Base-by-base conservation (phyloP, 1,140 invertebrate species). In the Eumaeus atala region DNA sequence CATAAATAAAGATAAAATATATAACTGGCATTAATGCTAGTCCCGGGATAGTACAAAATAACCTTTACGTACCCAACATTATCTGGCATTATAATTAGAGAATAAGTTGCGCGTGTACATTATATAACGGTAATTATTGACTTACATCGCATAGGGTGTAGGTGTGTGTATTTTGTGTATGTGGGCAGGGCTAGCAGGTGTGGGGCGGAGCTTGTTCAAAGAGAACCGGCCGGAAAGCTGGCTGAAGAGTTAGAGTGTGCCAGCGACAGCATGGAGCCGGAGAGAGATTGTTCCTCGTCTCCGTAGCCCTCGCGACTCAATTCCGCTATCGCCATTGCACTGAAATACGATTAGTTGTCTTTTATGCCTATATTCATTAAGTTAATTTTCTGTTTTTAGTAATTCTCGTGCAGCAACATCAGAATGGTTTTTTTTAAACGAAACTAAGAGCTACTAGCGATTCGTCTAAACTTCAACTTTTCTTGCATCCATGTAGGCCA, bases 221-320 rank as follows among this genome's bases (percentile, higher is more conserved):
- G 92, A 87, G 93, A 94, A 84, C 93, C 93, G 77, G 93, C 93
- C 73, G 93, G 93, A 87, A 95, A 95, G 86, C 93, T 94, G 72
- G 93, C 94, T 62, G 94, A 96, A 88, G 95, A 96, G 91, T 96
- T 96, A 90, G 95, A 96, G 89, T 96, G 95, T 62, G 95, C 95
- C 81, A 98, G 90, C 88, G 95, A 97, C 73, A 98, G 91, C 93
- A 97, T 95, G 62, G 95, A 97, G 66, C 96, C 97, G 38, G 95
- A 96, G 57, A 97, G 90, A 77, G 95, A 96, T 74, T 94, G 92
- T 85, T 97, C 96, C 79, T 95, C 94, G 63, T 96, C 95, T 58
- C 92, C 92, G 87, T 94, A 95, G 66, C 91, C 91, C 81, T 97
- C 95, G 68, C 93, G 91, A 58, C 95, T 95, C 67, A 95, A 94